Evolutionary conservation across 2,888 invertebrate genomes (phyloP).

Genomic region (Leucophenga maculata): DNA sequence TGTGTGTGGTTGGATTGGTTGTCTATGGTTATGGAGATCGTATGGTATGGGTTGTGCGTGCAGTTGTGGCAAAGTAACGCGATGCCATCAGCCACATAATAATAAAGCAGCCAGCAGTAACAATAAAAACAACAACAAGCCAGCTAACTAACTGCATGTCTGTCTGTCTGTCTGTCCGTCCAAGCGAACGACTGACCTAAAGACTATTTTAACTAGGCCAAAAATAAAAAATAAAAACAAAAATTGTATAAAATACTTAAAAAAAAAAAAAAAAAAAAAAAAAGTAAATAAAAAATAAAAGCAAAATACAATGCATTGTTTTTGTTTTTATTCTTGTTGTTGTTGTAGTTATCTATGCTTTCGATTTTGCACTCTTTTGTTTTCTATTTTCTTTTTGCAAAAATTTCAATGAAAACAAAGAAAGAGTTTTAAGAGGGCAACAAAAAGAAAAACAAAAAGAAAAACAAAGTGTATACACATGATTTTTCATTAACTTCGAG

Average conservation of each 20-base stretch:
- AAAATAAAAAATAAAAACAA: slow-evolving; percentile 41
- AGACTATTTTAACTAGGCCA: slow-evolving; percentile 63
- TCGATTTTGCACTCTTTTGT: slow-evolving; percentile 5
- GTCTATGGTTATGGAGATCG: background rate
- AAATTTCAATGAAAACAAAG: slow-evolving; percentile 37
- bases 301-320: background rate
- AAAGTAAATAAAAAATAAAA: slow-evolving; percentile 17
- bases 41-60: background rate
- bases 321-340: background rate
- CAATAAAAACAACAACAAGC: too few species aligned
- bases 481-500: too few species aligned
- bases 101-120: background rate
- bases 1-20: background rate
- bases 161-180: slow-evolving; percentile 44
- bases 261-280: background rate
- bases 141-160: too few species aligned
- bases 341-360: slow-evolving; percentile 1
- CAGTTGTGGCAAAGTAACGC: background rate
- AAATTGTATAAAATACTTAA: slow-evolving; percentile 39
- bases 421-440: slow-evolving; percentile 21
- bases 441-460: background rate
- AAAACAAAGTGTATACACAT: too few species aligned
- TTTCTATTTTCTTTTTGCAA: background rate
- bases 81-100: slow-evolving; percentile 14
- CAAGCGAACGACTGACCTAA: slow-evolving; percentile 57